Base-by-base conservation (phyloP, 2,888 invertebrate species). In the Emesis furor region DNA sequence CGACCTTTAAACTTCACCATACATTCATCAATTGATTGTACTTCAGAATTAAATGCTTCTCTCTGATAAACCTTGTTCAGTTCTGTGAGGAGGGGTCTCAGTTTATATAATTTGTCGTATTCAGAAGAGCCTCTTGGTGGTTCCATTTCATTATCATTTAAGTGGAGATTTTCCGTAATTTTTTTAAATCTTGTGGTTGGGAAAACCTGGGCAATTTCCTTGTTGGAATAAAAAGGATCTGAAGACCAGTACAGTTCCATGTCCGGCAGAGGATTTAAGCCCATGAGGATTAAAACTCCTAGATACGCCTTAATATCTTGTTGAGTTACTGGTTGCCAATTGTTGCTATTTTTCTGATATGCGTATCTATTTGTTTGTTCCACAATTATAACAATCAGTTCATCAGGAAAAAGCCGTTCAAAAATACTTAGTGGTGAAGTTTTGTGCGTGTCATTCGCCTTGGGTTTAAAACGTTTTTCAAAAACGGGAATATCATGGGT, bases 281-380 rank as follows among this genome's bases (percentile, higher is more conserved):
- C 92, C 91, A 91, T 92, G 73, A 92, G 74, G 7, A 91, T 90
- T 32, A 92, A 82, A 80, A 92, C 74, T 79, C 91, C 91, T 78
- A 92, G 79, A 85, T 89, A 90, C 5, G 91, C 68, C 51, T 67
- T 89, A 1, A 92, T 88, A 69, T 90, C 91, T 79, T 88, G 69
- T 80, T 76, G 69, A 83, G 84, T 86, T 46, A 90, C 87, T 76
- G 86, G 85, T 82, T 42, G 83, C 88, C 88, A 91, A 73, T 90
- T 85, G 59, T 78, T 77, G 65, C 89, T 87, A 73, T 89, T 86
- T 89, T 89, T 90, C 72, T 90, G 86, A 79, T 24, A 10, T 1
- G 89, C 89, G 77, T 89, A 90, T 89, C 84, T 81, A 83, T 90
- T 89, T 59, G 90, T 91, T 86, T 90, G 87, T 89, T 86, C 86